Percentiles rank a stretch among this genome's conserved stretches.
phyloP scores from a whole-genome alignment of 2,888 invertebrate genomes.

The Cephus runcator region DNA sequence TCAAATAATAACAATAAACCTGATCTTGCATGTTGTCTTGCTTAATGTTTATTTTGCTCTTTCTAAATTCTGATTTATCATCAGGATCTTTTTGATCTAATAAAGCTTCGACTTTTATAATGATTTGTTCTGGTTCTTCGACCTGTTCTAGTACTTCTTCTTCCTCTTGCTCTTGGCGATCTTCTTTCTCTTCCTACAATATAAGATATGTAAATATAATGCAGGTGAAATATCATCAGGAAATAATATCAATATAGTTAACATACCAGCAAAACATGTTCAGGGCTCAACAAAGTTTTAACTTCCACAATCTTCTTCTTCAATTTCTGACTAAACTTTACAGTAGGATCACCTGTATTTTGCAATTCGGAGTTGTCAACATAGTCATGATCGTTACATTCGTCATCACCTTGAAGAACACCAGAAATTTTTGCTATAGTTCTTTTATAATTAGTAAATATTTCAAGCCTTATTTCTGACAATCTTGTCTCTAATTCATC shows the following conservation, averaged over 20 bases:
- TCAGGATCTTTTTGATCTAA: conserved; percentile 23
- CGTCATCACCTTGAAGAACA: conserved; percentile 46
- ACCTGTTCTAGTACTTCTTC: not conserved
- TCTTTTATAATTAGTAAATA: conserved; percentile 68
- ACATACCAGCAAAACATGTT: not conserved
- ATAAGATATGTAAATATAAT: not conserved
- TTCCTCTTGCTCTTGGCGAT: too few species aligned
- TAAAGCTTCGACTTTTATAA: conserved; percentile 25
- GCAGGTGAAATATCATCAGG: not conserved
- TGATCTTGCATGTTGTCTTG: conserved; percentile 27
- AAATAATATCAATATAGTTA: not conserved
- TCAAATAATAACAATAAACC: conserved; percentile 16
- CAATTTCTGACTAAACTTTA: conserved; percentile 25
- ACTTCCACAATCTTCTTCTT: conserved; percentile 16
- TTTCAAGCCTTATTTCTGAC: conserved; percentile 67
- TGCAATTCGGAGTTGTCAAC: conserved; percentile 48
- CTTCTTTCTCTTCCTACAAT: too few species aligned
- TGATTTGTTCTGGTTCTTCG: conserved; percentile 23
- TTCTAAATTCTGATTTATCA: conserved; percentile 28
- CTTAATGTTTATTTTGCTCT: conserved; percentile 30
- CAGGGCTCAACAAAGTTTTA: not conserved
- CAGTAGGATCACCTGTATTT: conserved; percentile 19
- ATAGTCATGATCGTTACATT: conserved; percentile 60
- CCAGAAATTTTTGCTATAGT: conserved; percentile 55
- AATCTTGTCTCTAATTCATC: conserved; percentile 70